Evolutionary conservation across 2,888 invertebrate genomes (phyloP).

Genomic region (Cataglyphis albicans): DNA sequence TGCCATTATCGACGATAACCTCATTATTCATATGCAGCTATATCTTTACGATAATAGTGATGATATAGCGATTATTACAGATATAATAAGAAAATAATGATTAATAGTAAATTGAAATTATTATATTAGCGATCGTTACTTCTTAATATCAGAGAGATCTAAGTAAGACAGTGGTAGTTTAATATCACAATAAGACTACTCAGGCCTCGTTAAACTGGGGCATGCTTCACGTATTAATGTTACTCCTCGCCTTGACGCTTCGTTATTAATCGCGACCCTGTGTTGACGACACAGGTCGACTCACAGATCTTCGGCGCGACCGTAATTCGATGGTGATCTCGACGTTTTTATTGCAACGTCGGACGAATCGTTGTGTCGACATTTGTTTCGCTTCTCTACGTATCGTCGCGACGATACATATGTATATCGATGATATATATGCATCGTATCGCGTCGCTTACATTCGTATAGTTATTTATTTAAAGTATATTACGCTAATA

Average conservation of each 20-base stretch:
- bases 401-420: slow-evolving; percentile 13
- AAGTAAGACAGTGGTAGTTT: slow-evolving; percentile 86
- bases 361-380: slow-evolving; percentile 41
- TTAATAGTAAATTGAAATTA: slow-evolving; percentile 79
- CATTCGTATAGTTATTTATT: slow-evolving; percentile 14
- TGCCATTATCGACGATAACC: slow-evolving; percentile 64
- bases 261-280: slow-evolving; percentile 69
- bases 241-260: slow-evolving; percentile 67
- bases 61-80: slow-evolving; percentile 66
- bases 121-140: slow-evolving; percentile 79
- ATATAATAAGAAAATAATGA: slow-evolving; percentile 76
- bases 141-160: slow-evolving; percentile 86
- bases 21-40: slow-evolving; percentile 66
- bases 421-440: neutral
- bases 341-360: slow-evolving; percentile 19
- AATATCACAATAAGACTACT: slow-evolving; percentile 86
- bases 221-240: slow-evolving; percentile 67
- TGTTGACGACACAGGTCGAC: slow-evolving; percentile 62
- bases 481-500: neutral
- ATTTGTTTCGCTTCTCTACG: slow-evolving; percentile 20
- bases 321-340: slow-evolving; percentile 52
- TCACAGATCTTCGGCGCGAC: slow-evolving; percentile 55
- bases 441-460: slow-evolving; percentile 17
- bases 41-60: slow-evolving; percentile 66
- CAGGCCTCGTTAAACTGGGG: slow-evolving; percentile 84